These are phyloP conservation scores for Cynodonichthys magdalenae DNA, from an alignment of 2,797 vertebrate species.

Conservation along the genomic window DNA sequence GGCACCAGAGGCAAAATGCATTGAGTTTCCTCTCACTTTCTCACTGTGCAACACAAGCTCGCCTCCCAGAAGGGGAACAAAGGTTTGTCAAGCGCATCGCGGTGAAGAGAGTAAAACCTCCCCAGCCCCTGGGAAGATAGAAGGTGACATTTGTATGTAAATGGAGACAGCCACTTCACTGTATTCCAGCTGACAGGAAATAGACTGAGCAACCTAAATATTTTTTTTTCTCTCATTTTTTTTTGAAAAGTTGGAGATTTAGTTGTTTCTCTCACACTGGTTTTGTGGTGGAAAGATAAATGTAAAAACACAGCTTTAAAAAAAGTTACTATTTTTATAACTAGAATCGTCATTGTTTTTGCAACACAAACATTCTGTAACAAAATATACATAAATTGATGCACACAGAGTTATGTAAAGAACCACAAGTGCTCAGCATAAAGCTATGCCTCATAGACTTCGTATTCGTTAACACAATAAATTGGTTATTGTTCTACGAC, in stretches of 20 bases:
- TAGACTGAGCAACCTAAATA: slow-evolving; percentile 33
- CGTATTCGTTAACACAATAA: slow-evolving; percentile 6
- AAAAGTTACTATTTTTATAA: background rate
- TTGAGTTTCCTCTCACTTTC: slow-evolving; percentile 64
- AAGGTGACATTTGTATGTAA: slow-evolving; percentile 78
- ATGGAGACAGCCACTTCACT: slow-evolving; percentile 57
- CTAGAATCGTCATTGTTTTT: slow-evolving; percentile 2
- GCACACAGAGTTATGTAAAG: background rate
- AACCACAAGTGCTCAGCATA: background rate
- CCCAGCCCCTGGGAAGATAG: slow-evolving; percentile 55
- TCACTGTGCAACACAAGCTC: slow-evolving; percentile 64
- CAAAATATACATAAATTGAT: background rate
- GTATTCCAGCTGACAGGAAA: slow-evolving; percentile 59
- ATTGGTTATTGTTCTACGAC: background rate
- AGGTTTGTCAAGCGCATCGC: slow-evolving; percentile 70
- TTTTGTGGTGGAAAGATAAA: slow-evolving; percentile 7
- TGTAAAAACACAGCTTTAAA: slow-evolving; percentile 14
- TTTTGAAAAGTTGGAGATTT: slow-evolving; percentile 31
- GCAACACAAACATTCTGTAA: background rate
- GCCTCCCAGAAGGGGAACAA: slow-evolving; percentile 66
- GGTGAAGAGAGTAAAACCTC: slow-evolving; percentile 60
- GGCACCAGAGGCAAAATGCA: slow-evolving; percentile 63
- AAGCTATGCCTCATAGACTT: background rate
- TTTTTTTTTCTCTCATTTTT: slow-evolving; percentile 10
- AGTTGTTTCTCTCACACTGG: slow-evolving; percentile 40